phyloP scores from a whole-genome alignment of 2,888 invertebrate genomes.

The Parascotia fuliginaria region DNA sequence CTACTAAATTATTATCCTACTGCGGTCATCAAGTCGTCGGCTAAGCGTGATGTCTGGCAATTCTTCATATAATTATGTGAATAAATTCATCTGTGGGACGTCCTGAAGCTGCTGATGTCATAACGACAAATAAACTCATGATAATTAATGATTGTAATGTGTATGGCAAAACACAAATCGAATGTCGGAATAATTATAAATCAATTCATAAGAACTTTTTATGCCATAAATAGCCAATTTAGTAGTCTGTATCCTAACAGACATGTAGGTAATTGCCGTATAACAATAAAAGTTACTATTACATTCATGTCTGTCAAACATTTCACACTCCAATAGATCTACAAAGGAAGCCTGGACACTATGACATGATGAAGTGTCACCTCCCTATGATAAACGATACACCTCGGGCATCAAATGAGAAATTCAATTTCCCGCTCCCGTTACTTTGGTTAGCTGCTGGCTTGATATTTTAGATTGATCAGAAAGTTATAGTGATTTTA shows the following conservation, averaged over 20 bases:
- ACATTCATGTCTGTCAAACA: slow-evolving; percentile 56
- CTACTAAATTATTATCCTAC: too few relatives aligned
- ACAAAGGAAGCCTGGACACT: slow-evolving; percentile 70
- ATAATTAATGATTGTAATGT: too few relatives aligned
- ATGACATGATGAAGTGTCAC: slow-evolving; percentile 81
- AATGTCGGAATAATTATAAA: too few relatives aligned
- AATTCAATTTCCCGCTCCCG: slow-evolving; percentile 80
- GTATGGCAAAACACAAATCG: too few relatives aligned
- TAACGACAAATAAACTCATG: too few relatives aligned
- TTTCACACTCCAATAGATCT: slow-evolving; percentile 67
- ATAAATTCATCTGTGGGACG: too few relatives aligned
- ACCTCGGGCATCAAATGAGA: slow-evolving; percentile 74
- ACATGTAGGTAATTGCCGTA: slow-evolving; percentile 28
- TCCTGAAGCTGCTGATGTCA: too few relatives aligned
- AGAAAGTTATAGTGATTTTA: slow-evolving; percentile 42
- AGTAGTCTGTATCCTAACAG: slow-evolving; percentile 1
- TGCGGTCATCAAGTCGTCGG: too few relatives aligned
- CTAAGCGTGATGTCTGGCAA: too few relatives aligned
- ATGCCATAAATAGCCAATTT: not conserved
- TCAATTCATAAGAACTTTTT: too few relatives aligned
- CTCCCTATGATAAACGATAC: slow-evolving; percentile 75
- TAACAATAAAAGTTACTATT: slow-evolving; percentile 26
- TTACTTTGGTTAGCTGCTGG: slow-evolving; percentile 52
- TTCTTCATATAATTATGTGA: too few relatives aligned
- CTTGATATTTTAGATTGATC: slow-evolving; percentile 48